phyloP scores from a whole-genome alignment of 2,113 vertebrate genomes.

The Rhagologus leucostigma region DNA sequence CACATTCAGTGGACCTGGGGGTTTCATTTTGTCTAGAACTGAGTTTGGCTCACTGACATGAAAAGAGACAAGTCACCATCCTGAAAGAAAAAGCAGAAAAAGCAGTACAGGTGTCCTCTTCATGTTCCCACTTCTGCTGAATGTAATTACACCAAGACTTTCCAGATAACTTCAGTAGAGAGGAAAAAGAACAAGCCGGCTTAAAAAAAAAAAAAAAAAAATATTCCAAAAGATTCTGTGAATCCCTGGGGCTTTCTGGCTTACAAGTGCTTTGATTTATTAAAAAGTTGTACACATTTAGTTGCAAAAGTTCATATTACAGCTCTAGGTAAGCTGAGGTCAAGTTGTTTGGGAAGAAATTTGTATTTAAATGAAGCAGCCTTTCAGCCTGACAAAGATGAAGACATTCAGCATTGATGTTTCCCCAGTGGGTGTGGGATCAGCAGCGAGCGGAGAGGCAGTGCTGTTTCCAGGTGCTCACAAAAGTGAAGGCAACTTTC shows the following conservation, averaged over 20 bases:
- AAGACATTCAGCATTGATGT: neutral
- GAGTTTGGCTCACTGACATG: neutral
- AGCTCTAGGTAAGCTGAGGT: neutral
- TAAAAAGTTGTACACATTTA: neutral
- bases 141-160: neutral
- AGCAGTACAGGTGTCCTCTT: neutral
- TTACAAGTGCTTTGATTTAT: neutral
- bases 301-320: neutral
- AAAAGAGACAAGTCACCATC: neutral
- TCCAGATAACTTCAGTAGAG: neutral
- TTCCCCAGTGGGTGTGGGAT: neutral
- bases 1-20: neutral
- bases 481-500: neutral
- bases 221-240: neutral
- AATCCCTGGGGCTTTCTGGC: neutral
- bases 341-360: neutral
- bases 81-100: neutral
- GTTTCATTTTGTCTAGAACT: neutral
- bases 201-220: neutral
- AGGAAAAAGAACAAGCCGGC: neutral
- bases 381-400: neutral
- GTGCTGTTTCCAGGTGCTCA: neutral
- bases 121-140: neutral
- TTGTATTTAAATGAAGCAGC: neutral
- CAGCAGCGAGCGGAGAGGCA: neutral